Evolutionary conservation across 2,797 vertebrate species (phyloP), one percentile per base, ranked within the genome.

Genomic region (Phrynocephalus vlangalii): DNA sequence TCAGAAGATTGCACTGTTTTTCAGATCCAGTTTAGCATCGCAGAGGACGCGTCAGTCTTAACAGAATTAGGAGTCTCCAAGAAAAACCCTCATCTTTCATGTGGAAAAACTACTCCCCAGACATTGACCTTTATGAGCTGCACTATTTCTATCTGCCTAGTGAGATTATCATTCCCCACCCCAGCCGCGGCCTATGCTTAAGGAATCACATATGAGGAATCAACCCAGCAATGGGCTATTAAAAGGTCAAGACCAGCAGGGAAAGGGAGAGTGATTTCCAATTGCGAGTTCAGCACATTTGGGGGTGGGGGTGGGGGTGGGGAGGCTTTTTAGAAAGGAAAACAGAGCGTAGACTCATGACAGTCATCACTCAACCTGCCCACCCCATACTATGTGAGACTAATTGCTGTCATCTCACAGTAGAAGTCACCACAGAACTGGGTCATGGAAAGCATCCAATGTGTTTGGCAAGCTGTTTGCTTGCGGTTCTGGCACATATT

Each of bases 51-150:
- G 22, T 77, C 26, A 28, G 44, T 82, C 63, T 76, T 52, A 70
- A 15, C 30, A 70, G 73, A n/a, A 76, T 83, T 70, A 63, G 66
- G 24, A 78, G 16, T 56, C 70, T 78, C 50, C 30, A 60, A 67
- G 73, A 70, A 70, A 38, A 30, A 24, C 5, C 52, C 73, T 71
- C 30, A 56, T 71, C 50, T 71, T 75, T 67, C 70, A 18, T 82
- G 71, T 79, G 15, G 48, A 60, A 71, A 82, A 76, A 8, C 22
- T 33, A 13, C 77, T 85, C n/a, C 28, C 50, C 26, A 88, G 82
- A 73, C 76, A 79, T 26, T 79, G 33, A 82, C 71, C 79, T 87
- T 82, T 87, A 67, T 84, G 48, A 82, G 48, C 63, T 26, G 38
- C n/a, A 38, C 44, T 77, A 26, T 82, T 71, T 44, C 56, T 87